These are phyloP conservation scores for Onchidella celtica DNA, from an alignment of 2,888 invertebrate species.

Conservation along the genomic window DNA sequence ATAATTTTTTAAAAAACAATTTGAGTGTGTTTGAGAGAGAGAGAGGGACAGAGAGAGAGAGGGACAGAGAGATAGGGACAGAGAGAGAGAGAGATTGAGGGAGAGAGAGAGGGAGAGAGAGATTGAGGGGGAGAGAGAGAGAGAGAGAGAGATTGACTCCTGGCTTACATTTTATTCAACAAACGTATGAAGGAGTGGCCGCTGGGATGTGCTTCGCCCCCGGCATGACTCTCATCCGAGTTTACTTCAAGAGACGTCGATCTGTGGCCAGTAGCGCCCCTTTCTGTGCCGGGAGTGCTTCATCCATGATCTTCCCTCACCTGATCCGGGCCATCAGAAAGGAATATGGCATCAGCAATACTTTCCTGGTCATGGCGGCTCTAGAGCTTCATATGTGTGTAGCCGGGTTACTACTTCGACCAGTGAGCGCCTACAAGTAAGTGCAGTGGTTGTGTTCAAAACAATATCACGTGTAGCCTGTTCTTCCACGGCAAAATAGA, in stretches of 20 bases:
- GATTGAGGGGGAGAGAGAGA: no score
- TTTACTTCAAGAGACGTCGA: conserved; percentile 49
- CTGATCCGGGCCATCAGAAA: conserved; percentile 34
- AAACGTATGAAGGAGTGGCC: conserved; percentile 26
- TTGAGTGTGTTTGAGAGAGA: neutral
- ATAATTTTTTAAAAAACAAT: neutral
- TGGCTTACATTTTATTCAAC: neutral
- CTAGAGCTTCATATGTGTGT: conserved; percentile 42
- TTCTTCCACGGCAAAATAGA: no score
- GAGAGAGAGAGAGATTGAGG: no score
- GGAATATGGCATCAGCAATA: conserved; percentile 44
- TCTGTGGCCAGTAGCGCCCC: conserved; percentile 44
- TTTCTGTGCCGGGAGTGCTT: conserved; percentile 42
- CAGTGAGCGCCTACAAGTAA: conserved; percentile 40
- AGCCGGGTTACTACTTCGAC: conserved; percentile 40
- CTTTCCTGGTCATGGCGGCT: conserved; percentile 38
- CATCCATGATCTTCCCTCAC: conserved; percentile 47
- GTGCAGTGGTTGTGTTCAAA: no score
- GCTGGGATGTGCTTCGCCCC: conserved; percentile 44
- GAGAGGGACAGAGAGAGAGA: no score
- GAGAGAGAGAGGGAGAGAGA: no score
- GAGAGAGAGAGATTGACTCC: no score
- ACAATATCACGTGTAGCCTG: neutral
- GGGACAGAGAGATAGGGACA: no score
- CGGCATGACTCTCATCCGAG: conserved; percentile 20